phyloP scores from a whole-genome alignment of 2,113 vertebrate genomes.

The Pelvicachromis taeniatus region DNA sequence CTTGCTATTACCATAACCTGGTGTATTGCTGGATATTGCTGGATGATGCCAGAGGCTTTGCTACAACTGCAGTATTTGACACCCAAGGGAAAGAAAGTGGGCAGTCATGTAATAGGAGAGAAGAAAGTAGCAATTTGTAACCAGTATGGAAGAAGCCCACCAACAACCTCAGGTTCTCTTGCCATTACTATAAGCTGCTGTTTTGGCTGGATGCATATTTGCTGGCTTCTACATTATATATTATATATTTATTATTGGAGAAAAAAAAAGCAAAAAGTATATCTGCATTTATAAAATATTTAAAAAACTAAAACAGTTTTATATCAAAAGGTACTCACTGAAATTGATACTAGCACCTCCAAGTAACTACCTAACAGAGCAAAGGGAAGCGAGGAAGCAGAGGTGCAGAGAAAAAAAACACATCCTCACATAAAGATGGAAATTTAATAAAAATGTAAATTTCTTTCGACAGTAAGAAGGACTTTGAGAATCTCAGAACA shows the following conservation, averaged over 20 bases:
- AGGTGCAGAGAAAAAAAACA: not conserved
- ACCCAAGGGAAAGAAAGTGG: not conserved
- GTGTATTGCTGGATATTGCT: not conserved
- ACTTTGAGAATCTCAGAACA: not conserved
- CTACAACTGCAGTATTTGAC: not conserved
- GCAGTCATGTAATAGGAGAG: not conserved
- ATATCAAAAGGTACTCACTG: not conserved
- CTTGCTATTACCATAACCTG: not conserved
- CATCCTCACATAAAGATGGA: not conserved
- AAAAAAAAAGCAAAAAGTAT: not conserved
- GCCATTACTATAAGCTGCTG: not conserved
- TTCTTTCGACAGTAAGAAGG: not conserved
- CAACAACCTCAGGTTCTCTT: not conserved
- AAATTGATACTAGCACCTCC: not conserved
- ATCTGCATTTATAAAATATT: not conserved
- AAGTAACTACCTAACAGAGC: not conserved
- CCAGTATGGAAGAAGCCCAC: not conserved
- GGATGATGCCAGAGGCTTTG: not conserved
- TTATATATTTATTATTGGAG: not conserved
- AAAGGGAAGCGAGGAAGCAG: not conserved
- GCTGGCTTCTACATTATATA: not conserved
- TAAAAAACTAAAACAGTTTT: not conserved
- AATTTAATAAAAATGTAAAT: slow-evolving; percentile 44
- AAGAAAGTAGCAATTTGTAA: not conserved
- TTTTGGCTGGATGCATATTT: not conserved